Conservation (phyloP, 2,113 vertebrate species). For the Machaerirhynchus nigripectus region DNA sequence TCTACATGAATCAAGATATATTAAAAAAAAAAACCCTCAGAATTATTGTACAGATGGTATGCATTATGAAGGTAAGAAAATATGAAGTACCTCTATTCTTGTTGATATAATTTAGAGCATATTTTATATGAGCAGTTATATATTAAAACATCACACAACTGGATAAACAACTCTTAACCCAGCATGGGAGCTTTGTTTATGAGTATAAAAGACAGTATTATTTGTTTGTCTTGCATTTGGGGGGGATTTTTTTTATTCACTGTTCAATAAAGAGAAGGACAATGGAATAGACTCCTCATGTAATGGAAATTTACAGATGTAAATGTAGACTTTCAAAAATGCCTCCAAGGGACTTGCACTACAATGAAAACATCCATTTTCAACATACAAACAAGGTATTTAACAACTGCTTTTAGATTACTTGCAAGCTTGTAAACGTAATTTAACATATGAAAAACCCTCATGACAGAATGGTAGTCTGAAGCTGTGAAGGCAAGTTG, state of each 20-base stretch:
- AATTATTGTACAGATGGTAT: background rate
- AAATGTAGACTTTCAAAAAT: background rate
- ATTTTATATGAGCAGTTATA: background rate
- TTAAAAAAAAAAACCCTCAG: background rate
- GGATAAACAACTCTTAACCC: background rate
- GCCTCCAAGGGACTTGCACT: background rate
- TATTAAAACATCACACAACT: background rate
- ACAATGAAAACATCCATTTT: background rate
- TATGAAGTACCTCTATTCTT: background rate
- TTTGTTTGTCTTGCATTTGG: background rate
- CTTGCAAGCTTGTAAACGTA: background rate
- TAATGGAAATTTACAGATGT: background rate
- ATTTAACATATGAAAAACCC: background rate
- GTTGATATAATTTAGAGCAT: background rate
- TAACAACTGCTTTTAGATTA: background rate
- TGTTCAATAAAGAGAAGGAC: background rate
- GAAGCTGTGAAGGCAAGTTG: background rate
- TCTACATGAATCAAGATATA: background rate
- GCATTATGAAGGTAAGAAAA: background rate
- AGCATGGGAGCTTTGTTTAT: background rate
- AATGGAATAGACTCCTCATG: background rate
- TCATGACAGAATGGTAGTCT: background rate
- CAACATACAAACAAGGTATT: background rate
- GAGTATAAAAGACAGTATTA: background rate
- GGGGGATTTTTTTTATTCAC: background rate